Conservation (phyloP, 2,797 vertebrate species). For the Mormyrops boulengeri region DNA sequence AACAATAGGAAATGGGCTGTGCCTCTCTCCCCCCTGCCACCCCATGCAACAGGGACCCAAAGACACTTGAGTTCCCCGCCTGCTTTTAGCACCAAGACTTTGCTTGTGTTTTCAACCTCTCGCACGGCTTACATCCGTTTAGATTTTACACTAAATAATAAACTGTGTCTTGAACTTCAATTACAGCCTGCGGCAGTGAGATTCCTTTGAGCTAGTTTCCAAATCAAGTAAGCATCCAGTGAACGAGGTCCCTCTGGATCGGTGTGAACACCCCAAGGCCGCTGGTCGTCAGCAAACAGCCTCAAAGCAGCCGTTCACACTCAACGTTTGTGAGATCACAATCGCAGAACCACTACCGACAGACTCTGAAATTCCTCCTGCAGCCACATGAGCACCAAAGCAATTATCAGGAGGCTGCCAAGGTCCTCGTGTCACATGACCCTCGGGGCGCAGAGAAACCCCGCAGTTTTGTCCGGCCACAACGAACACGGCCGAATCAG, state of each 20-base stretch:
- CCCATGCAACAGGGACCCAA: not conserved
- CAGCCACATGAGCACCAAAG: not conserved
- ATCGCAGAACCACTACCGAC: not conserved
- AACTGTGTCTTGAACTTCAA: not conserved
- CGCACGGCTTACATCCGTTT: not conserved
- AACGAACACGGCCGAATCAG: not conserved
- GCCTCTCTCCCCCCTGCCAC: not conserved
- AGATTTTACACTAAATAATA: not conserved
- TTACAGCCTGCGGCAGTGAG: not conserved
- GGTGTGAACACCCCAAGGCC: not conserved
- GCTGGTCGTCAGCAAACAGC: not conserved
- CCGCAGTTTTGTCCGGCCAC: not conserved
- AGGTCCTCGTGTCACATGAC: not conserved
- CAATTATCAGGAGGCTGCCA: not conserved
- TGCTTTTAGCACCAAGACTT: not conserved
- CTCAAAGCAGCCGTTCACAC: not conserved
- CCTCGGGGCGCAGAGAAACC: not conserved
- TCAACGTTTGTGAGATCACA: not conserved
- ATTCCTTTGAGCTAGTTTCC: not conserved
- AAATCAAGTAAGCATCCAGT: not conserved
- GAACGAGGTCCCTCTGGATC: not conserved
- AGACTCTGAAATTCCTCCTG: not conserved
- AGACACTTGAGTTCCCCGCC: not conserved
- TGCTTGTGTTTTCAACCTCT: not conserved
- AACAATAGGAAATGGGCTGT: not conserved